phyloP scores from a whole-genome alignment of 2,888 invertebrate genomes.

The Metalampra italica region DNA sequence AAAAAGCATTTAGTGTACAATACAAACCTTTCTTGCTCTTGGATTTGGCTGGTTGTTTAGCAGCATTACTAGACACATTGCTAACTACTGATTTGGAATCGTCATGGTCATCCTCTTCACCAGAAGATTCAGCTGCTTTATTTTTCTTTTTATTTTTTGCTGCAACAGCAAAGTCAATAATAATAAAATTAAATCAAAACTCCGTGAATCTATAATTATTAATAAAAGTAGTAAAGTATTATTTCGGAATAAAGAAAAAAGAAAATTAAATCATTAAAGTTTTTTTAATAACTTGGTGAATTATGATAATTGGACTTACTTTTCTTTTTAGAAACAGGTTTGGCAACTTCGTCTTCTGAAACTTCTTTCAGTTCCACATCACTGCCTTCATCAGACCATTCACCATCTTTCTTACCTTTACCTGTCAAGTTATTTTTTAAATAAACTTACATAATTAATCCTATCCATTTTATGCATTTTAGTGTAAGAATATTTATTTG shows the following conservation, averaged over 20 bases:
- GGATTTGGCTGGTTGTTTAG: constrained; percentile 38
- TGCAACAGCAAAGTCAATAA: constrained; percentile 20
- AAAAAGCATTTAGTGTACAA: no score
- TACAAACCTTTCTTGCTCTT: constrained; percentile 56
- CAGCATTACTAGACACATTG: constrained; percentile 52
- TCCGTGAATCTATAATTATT: no score
- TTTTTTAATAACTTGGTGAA: no score
- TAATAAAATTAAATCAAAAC: background rate
- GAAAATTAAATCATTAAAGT: no score
- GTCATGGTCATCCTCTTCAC: constrained; percentile 68
- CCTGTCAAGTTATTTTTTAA: constrained; percentile 33
- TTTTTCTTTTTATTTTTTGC: constrained; percentile 66
- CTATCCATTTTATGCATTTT: no score
- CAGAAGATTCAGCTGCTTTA: constrained; percentile 69
- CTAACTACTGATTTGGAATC: constrained; percentile 57
- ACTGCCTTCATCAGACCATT: constrained; percentile 76
- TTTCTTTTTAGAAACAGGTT: constrained; percentile 69
- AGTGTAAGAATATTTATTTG: no score
- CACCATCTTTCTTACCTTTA: constrained; percentile 76
- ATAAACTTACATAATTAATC: constrained; percentile 3
- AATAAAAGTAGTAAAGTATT: no score
- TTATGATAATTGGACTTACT: constrained; percentile 32
- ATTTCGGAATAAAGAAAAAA: no score
- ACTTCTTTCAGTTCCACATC: constrained; percentile 62
- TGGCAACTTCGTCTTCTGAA: constrained; percentile 59